Percentiles rank a stretch among this genome's conserved stretches.
Evolutionary conservation across 2,113 vertebrate species (phyloP).

Genomic region (Tinamus guttatus): DNA sequence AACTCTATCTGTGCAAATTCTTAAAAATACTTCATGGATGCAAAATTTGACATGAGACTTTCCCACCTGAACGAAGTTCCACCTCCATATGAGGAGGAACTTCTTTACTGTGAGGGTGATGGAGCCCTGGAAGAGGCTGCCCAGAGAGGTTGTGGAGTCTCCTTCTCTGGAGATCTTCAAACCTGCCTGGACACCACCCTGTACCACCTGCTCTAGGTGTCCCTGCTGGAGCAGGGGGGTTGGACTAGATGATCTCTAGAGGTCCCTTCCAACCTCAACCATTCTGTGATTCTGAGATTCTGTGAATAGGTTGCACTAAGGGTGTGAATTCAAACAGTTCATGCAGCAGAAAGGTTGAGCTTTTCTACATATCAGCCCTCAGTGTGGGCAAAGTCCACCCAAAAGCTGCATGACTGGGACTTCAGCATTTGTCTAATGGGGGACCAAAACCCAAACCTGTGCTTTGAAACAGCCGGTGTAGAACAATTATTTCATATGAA

Average conservation of each 20-base stretch:
- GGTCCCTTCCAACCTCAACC: too few species aligned
- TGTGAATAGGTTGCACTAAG: not conserved
- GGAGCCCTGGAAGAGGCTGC: too few species aligned
- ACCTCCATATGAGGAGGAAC: too few species aligned
- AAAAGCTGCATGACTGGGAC: not conserved
- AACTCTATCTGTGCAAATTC: not conserved
- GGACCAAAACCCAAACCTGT: not conserved
- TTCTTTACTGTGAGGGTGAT: too few species aligned
- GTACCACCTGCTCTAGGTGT: too few species aligned
- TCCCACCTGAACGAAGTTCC: not conserved
- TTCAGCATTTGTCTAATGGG: not conserved
- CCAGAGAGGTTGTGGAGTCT: too few species aligned
- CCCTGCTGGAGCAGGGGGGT: too few species aligned
- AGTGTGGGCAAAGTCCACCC: not conserved
- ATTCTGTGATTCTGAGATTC: too few species aligned
- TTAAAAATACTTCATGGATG: not conserved
- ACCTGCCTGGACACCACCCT: too few species aligned
- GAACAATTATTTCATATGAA: not conserved
- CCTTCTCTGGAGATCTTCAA: too few species aligned
- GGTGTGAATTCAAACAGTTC: accelerated
- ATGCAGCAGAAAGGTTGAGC: not conserved
- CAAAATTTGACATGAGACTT: not conserved
- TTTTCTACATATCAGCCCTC: not conserved
- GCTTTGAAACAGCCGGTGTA: not conserved
- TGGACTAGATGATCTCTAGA: too few species aligned